Percentiles rank a stretch among this genome's conserved stretches.
These are phyloP conservation scores for Pipistrellus pygmaeus DNA, from an alignment of 2,797 vertebrate species.

Conservation along the genomic window DNA sequence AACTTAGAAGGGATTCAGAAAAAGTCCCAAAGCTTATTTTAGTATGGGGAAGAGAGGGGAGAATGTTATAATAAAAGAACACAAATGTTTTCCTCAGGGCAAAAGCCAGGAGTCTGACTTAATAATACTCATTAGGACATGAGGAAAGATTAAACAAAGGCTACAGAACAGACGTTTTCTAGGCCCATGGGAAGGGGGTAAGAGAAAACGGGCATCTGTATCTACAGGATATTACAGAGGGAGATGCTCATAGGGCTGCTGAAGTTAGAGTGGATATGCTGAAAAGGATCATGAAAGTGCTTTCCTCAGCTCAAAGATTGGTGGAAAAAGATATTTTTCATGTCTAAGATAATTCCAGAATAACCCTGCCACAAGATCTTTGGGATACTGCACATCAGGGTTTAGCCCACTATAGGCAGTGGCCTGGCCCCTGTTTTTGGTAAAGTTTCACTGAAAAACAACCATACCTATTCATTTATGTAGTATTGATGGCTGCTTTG, in stretches of 20 bases:
- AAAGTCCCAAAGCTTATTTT: conserved; percentile 7
- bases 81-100: neutral
- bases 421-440: neutral
- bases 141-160: neutral
- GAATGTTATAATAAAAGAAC: conserved; percentile 16
- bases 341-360: conserved; percentile 1
- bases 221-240: neutral
- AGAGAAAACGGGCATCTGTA: neutral
- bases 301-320: neutral
- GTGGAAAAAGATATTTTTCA: neutral
- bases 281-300: neutral
- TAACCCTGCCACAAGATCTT: neutral
- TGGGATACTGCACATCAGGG: neutral
- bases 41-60: neutral
- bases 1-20: neutral
- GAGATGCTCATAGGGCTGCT: neutral
- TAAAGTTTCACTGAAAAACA: neutral
- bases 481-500: neutral
- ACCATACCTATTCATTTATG: neutral
- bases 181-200: neutral
- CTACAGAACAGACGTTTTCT: neutral
- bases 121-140: neutral
- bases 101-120: conserved; percentile 13
- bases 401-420: neutral
- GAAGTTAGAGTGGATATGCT: neutral